Percentiles rank a stretch among this genome's conserved stretches.
Conservation (phyloP, 2,888 invertebrate genomes). For the Tetheella fluctuosa region DNA sequence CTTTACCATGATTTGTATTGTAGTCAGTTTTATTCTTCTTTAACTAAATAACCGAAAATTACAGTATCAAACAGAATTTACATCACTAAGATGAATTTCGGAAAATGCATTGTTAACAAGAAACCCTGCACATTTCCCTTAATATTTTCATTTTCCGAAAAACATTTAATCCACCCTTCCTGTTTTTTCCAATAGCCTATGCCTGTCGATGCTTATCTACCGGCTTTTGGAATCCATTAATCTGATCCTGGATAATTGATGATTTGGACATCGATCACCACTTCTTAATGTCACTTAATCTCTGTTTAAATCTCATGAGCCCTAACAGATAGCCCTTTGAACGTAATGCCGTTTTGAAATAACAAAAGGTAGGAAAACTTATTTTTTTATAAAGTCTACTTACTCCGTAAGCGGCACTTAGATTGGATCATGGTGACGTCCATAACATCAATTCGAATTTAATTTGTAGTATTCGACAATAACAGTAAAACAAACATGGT, state of each 20-base stretch:
- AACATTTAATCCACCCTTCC: slow-evolving; percentile 11
- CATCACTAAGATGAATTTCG: neutral
- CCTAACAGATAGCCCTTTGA: neutral
- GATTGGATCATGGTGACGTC: neutral
- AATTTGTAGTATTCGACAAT: too few species aligned
- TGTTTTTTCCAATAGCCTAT: slow-evolving; percentile 29
- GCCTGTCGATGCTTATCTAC: slow-evolving; percentile 47
- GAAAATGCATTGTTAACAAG: neutral
- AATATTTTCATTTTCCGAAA: neutral
- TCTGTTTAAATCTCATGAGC: neutral
- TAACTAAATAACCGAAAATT: too few species aligned
- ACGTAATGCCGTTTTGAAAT: neutral
- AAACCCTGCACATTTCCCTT: neutral
- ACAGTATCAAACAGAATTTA: too few species aligned
- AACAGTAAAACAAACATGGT: too few species aligned
- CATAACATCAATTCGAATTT: neutral
- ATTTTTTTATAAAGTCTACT: neutral
- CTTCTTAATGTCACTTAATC: slow-evolving; percentile 20
- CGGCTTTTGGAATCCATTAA: slow-evolving; percentile 43
- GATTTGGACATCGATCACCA: slow-evolving; percentile 40
- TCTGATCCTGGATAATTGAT: slow-evolving; percentile 55
- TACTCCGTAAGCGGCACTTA: neutral
- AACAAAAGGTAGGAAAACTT: neutral
- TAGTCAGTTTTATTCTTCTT: neutral
- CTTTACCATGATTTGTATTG: too few species aligned